Base-by-base conservation (phyloP, 1,140 invertebrate species). In the Diachasmimorpha longicaudata region DNA sequence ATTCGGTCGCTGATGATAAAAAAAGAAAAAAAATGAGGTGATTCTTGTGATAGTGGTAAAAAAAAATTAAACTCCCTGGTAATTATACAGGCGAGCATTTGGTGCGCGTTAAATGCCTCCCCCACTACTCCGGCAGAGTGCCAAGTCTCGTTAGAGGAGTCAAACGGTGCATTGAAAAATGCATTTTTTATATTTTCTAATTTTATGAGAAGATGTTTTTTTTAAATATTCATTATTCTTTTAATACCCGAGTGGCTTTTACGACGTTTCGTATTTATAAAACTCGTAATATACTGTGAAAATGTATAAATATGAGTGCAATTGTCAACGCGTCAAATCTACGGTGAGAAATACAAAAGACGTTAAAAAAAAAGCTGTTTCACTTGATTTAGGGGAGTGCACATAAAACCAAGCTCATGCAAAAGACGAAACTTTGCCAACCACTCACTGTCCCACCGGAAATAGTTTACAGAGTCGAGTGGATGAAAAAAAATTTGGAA, bases 331-430 rank as follows among this genome's bases (percentile, higher is more conserved):
- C 39, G 25, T 68, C 25, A 67, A n/a, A 72, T 66, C 44, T 52
- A 31, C 13, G 55, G 19, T 39, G 44, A 71, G 16, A 13, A 23
- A 44, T 31, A 52, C 4, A 52, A 44, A 39, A 75, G 37, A 70
- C 52, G 69, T 66, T 21, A 25, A 68, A 68, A 19, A 68, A 37
- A 4, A 68, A n/a, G 4, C 25, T 6, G 14, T 39, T 37, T n/a
- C 3, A 68, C 36, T 84, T 85, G 83, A 86, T 86, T 86, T 85
- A 85, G 79, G 6, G 36, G n/a, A 78, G 70, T 31, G 71, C 42
- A 67, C 79, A 82, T 84, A 84, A 85, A 86, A 82, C 82, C 81
- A 74, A n/a, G 9, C 79, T 75, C 79, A 81, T 77, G 79, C 79
- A 69, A 77, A 76, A 77, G 74, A 68, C 25, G 77, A 83, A 83